Base-by-base conservation (phyloP, 2,797 vertebrate species). In the Glossophaga mutica region DNA sequence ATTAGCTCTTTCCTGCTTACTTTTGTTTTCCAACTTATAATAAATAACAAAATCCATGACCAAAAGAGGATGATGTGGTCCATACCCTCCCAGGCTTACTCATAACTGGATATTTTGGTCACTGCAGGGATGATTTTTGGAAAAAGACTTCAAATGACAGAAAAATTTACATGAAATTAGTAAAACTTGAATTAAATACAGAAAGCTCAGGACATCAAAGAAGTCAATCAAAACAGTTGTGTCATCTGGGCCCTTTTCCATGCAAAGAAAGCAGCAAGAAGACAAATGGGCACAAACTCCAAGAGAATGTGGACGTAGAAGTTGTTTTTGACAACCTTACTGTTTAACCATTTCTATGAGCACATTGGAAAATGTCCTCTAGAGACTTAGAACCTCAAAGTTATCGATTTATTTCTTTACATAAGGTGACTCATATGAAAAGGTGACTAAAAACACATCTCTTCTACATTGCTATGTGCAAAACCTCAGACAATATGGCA, bases 11-110 rank as follows among this genome's bases (percentile, higher is more conserved):
- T 19, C 24, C 22, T 14, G 26, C 76, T 74, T 87, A 55, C n/a
- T 81, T 94, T 92, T 42, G 44, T 90, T 92, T 88, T 92, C 77
- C 37, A 92, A 59, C 88, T 91, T 62, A 34, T 50, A 84, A 42
- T 88, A 59, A 93, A 81, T 83, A 59, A 29, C 7, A 59, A 57
- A 96, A 94, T 77, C 4, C 32, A 3, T 12, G 24, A 32, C 55
- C 55, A 76, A 70, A 92, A 95, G n/a, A 85, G 26, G 34, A 68
- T 74, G 65, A 68, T 39, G 10, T 74, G 74, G 44, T n/a, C 42
- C 55, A 24, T 18, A 62, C 15, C 50, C 18, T 77, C 42, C 55
- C 46, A 73, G 6, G 14, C 12, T 96, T 74, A 65, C 24, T 65
- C 29, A 37, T 74, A 82, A 71, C 67, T 86, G 39, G 24, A 24